phyloP scores from a whole-genome alignment of 1,140 invertebrate genomes.

The Myzus persicae region DNA sequence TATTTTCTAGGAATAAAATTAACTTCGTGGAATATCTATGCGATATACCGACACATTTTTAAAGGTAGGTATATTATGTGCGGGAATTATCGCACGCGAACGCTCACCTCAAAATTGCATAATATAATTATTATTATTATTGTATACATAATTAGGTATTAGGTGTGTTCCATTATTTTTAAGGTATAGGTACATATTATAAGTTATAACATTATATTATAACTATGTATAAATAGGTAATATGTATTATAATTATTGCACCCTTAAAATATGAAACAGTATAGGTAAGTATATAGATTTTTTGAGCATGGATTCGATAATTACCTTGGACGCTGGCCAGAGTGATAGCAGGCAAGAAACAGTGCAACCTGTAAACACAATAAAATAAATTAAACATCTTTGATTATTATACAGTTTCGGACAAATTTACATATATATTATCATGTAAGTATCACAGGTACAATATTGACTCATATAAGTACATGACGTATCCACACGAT shows the following conservation, averaged over 20 bases:
- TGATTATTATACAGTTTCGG: not conserved
- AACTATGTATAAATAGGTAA: too few relatives aligned
- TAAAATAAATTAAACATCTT: slow-evolving; percentile 31
- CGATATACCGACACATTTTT: too few relatives aligned
- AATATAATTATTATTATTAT: not conserved
- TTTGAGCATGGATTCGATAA: not conserved
- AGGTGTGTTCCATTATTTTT: not conserved
- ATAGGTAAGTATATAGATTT: too few relatives aligned
- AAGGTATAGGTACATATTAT: not conserved
- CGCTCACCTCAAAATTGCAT: not conserved
- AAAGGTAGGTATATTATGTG: not conserved
- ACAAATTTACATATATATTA: not conserved
- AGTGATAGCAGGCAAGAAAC: slow-evolving; percentile 60
- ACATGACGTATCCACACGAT: not conserved
- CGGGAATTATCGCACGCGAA: not conserved
- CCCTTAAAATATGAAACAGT: too few relatives aligned
- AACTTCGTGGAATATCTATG: not conserved
- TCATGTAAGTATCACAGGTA: too few relatives aligned
- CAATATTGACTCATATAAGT: too few relatives aligned
- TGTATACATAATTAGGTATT: too few relatives aligned
- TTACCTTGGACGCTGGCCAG: slow-evolving; percentile 61
- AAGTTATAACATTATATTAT: too few relatives aligned
- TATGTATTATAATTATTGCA: too few relatives aligned
- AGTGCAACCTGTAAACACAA: slow-evolving; percentile 58
- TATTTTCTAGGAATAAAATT: not conserved